Evolutionary conservation across 1,140 invertebrate genomes (phyloP), one percentile per base, ranked within the genome.

Genomic region (Macrobrachium nipponense): DNA sequence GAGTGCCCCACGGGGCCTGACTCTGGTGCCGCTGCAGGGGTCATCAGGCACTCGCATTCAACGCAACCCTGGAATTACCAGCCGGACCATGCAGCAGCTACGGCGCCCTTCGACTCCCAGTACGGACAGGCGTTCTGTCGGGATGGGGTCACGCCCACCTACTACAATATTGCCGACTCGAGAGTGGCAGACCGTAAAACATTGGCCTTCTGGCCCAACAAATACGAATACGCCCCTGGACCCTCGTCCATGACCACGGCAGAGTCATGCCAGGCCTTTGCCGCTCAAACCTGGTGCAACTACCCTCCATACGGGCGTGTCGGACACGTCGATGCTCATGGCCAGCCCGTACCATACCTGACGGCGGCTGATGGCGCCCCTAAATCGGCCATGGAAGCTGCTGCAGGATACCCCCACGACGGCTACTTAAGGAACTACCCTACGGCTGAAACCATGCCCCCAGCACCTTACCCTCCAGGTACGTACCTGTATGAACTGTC

Each of bases 381-480:
- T 91, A 92, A 93, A 61, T 87, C 88, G 60, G 93, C 94, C 23
- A 93, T 94, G 64, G 95, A 95, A 87, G 93, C 93, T n/a, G 93
- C 92, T 64, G 82, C 82, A 61, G 92, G 93, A 82, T 96, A 96
- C 91, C 93, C 94, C 5, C 95, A 95, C 90, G 95, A 95, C 89
- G 93, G 94, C 43, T 96, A 96, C 90, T 93, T 96, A 14, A 93
- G 95, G 89, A 95, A 95, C 91, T 96, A 96, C 90, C 93, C 92
- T 44, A 93, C 93, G 27, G 93, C 95, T 3, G 95, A 96, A 89
- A 93, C 94, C 17, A 95, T 96, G 83, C 94, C 95, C 23, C 94
- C 95, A 82, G 95, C 95, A 87, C 95, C 95, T 3, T 96, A 96
- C 89, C 94, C 95, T 89, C 94, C 95, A 94, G 95, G 95, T 93